Percentiles rank a stretch among this genome's conserved stretches.
Conservation (phyloP, 2,797 vertebrate species). For the Orestias chungarensis region DNA sequence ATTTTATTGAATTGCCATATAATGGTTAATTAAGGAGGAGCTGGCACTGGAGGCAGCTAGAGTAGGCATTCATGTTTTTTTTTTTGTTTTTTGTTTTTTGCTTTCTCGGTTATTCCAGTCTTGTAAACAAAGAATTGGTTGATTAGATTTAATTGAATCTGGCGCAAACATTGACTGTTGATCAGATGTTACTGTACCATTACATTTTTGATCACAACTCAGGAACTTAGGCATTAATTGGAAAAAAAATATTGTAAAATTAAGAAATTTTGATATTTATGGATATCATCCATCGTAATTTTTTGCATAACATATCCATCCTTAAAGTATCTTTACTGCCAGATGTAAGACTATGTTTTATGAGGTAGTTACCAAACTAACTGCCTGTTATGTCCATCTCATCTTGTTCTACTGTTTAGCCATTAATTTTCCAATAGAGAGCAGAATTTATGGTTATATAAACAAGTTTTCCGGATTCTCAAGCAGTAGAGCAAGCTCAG, state of each 20-base stretch:
- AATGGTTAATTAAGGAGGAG: neutral
- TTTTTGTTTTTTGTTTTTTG: neutral
- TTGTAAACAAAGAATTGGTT: constrained; percentile 5
- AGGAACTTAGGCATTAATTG: constrained; percentile 1
- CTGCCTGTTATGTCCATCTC: neutral
- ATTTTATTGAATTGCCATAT: constrained; percentile 2
- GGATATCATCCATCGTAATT: neutral
- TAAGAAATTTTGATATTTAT: neutral
- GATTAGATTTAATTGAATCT: neutral
- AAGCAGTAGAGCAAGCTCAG: neutral
- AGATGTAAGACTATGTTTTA: neutral
- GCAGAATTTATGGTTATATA: neutral
- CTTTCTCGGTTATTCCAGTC: neutral
- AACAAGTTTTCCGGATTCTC: neutral
- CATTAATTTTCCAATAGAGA: neutral
- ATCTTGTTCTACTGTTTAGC: neutral
- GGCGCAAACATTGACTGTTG: constrained; percentile 1
- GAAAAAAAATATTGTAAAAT: neutral
- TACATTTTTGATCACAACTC: constrained; percentile 1
- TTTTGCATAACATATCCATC: neutral
- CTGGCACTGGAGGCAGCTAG: neutral
- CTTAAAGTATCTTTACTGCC: neutral
- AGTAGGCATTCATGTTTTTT: neutral
- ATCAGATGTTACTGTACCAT: constrained; percentile 4
- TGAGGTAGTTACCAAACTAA: neutral